phyloP scores from a whole-genome alignment of 2,113 vertebrate genomes.

The Procavia capensis region DNA sequence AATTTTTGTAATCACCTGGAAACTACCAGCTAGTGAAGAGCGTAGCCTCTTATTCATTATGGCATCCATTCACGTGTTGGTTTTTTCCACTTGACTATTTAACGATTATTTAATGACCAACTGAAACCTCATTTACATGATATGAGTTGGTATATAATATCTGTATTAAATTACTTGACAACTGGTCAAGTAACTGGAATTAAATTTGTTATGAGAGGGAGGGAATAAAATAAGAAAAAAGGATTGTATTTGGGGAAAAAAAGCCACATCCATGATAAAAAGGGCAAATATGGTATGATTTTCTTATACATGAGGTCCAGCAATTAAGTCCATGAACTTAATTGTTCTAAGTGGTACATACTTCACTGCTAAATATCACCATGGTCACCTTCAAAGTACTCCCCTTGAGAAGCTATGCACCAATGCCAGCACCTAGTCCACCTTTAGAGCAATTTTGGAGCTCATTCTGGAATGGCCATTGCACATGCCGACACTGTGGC shows the following conservation, averaged over 20 bases:
- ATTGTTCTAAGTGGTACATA: too few relatives aligned
- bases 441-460: too few relatives aligned
- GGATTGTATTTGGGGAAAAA: background rate
- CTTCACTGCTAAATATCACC: too few relatives aligned
- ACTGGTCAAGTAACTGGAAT: too few relatives aligned
- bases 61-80: background rate
- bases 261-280: background rate
- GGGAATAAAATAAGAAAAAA: background rate
- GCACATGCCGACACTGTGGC: too few relatives aligned
- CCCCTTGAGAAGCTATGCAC: too few relatives aligned
- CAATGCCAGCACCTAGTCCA: too few relatives aligned
- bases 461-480: too few relatives aligned
- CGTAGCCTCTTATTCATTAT: background rate
- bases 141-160: background rate
- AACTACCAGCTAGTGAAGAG: conserved; percentile 9
- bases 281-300: background rate
- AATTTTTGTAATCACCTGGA: conserved; percentile 10
- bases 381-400: too few relatives aligned
- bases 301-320: too few relatives aligned
- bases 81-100: conserved; percentile 7
- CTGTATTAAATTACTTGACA: conserved; percentile 39
- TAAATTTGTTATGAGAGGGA: background rate
- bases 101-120: conserved; percentile 39
- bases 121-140: background rate
- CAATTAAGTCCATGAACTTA: too few relatives aligned